A percentile compares a stretch with the other conserved stretches of the same genome.
Evolutionary conservation across 2,888 invertebrate species (phyloP).

Genomic region (Megastigmus dorsalis): DNA sequence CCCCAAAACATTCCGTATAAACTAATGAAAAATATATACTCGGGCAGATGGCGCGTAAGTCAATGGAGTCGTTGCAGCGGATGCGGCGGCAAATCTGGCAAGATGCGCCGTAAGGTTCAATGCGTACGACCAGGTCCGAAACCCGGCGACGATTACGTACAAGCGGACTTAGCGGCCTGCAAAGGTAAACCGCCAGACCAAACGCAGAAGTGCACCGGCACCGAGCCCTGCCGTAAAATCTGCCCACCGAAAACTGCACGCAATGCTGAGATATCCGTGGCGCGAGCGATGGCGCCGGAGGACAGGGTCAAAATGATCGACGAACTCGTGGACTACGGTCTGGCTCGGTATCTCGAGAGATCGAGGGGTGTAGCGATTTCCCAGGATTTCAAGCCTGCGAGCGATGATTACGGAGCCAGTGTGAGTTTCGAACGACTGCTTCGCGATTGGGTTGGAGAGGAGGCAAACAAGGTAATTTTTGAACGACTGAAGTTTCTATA

Average conservation of each 20-base stretch:
- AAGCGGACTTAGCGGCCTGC: slow-evolving; percentile 63
- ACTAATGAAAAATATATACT: too few relatives aligned
- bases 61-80: slow-evolving; percentile 80
- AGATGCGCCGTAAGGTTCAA: slow-evolving; percentile 74
- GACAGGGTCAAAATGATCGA: slow-evolving; percentile 56
- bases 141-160: slow-evolving; percentile 74
- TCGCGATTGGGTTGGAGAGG: neutral
- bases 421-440: neutral
- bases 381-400: neutral
- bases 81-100: slow-evolving; percentile 75
- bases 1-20: too few relatives aligned
- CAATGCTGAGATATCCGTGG: slow-evolving; percentile 24
- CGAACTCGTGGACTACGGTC: slow-evolving; percentile 60
- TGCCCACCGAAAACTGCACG: slow-evolving; percentile 57
- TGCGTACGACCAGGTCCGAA: slow-evolving; percentile 75
- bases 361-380: slow-evolving; percentile 11
- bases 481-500: too few relatives aligned
- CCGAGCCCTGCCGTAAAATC: slow-evolving; percentile 60
- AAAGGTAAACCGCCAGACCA: slow-evolving; percentile 64
- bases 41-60: slow-evolving; percentile 81
- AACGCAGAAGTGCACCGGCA: slow-evolving; percentile 61
- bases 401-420: neutral
- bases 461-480: too few relatives aligned
- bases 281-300: neutral
- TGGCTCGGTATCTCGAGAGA: slow-evolving; percentile 59